Evolutionary conservation across 2,888 invertebrate species (phyloP).

Genomic region (Pammene aurita): DNA sequence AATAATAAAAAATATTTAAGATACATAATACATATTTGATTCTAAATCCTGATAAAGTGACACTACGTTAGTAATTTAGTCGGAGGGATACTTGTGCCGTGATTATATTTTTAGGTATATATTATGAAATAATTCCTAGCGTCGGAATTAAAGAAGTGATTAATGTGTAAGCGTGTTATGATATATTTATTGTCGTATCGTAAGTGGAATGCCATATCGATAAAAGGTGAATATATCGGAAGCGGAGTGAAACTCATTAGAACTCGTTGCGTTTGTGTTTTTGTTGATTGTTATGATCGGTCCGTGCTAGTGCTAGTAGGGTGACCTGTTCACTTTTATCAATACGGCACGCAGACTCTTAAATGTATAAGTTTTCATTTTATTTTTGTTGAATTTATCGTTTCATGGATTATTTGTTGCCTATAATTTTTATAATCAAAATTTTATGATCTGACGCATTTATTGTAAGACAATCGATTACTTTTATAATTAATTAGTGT

Average conservation of each 20-base stretch:
- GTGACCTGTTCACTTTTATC: conserved; percentile 80
- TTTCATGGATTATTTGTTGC: conserved; percentile 81
- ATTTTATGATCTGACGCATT: conserved; percentile 84
- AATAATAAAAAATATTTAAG: conserved; percentile 84
- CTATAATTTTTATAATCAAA: conserved; percentile 81
- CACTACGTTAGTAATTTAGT: conserved; percentile 84
- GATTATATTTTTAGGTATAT: conserved; percentile 84
- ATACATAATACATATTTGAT: conserved; percentile 84
- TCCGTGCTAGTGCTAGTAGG: conserved; percentile 61
- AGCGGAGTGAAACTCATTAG: conserved; percentile 81
- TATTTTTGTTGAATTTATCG: conserved; percentile 80
- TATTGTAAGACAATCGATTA: conserved; percentile 84
- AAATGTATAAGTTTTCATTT: conserved; percentile 79
- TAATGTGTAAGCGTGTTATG: conserved; percentile 83
- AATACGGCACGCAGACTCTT: conserved; percentile 81
- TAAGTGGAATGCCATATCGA: conserved; percentile 84
- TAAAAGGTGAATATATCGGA: conserved; percentile 81
- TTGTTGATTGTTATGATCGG: conserved; percentile 71
- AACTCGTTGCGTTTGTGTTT: conserved; percentile 74
- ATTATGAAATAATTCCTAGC: conserved; percentile 84
- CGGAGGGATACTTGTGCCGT: conserved; percentile 84
- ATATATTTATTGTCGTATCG: conserved; percentile 81
- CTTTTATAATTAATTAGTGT: conserved; percentile 84
- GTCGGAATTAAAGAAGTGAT: conserved; percentile 84
- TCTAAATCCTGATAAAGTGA: conserved; percentile 84